Evolutionary conservation across 2,888 invertebrate genomes (phyloP).

Genomic region (Hydriomena furcata): DNA sequence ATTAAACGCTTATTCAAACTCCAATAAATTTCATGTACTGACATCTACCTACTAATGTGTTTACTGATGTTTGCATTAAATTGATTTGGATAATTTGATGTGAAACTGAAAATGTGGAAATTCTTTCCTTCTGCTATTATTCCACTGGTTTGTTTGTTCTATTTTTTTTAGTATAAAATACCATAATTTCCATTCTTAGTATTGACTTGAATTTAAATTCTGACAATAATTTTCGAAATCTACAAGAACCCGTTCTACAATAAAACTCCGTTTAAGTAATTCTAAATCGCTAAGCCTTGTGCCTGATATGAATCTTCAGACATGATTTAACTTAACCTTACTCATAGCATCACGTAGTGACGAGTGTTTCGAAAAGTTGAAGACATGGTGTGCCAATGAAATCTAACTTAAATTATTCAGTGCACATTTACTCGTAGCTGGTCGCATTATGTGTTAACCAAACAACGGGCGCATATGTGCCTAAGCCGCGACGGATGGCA

Average conservation of each 20-base stretch:
- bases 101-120: too few species aligned
- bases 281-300: conserved; percentile 41
- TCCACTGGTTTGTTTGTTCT: too few species aligned
- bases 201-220: background rate
- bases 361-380: conserved; percentile 47
- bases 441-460: conserved; percentile 47
- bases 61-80: too few species aligned
- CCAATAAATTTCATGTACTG: too few species aligned
- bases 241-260: background rate
- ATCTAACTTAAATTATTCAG: conserved; percentile 51
- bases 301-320: conserved; percentile 56
- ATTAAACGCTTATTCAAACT: too few species aligned
- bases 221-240: background rate
- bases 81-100: too few species aligned
- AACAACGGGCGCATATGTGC: conserved; percentile 49
- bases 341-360: conserved; percentile 51
- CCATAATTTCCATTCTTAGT: too few species aligned
- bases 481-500: conserved; percentile 58
- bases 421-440: conserved; percentile 58
- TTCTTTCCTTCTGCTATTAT: too few species aligned
- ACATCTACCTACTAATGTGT: too few species aligned
- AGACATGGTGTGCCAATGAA: conserved; percentile 48
- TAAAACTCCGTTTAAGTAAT: conserved; percentile 13
- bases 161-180: too few species aligned
- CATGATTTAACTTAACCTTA: conserved; percentile 58